Percentiles rank a stretch among this genome's conserved stretches.
Conservation (phyloP, 2,888 invertebrate species). For the Diaperis boleti region DNA sequence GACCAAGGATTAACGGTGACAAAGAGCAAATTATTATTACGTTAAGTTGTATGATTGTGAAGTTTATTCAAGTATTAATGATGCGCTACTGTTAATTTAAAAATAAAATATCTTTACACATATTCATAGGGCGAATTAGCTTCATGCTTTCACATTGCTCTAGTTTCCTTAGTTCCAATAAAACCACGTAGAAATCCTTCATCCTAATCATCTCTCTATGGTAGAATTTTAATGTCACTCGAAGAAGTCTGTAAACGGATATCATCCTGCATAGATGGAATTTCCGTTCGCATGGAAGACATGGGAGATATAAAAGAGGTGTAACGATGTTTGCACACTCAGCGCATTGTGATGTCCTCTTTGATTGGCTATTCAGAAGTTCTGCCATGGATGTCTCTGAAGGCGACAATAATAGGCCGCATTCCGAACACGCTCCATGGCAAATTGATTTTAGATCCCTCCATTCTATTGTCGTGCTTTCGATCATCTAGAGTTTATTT, state of each 20-base stretch:
- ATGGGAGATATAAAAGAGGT: slow-evolving; percentile 42
- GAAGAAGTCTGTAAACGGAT: slow-evolving; percentile 26
- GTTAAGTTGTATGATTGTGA: no score
- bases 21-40: no score
- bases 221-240: slow-evolving; percentile 3
- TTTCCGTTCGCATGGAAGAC: slow-evolving; percentile 27
- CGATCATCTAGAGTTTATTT: slow-evolving; percentile 47
- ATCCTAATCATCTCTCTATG: no score
- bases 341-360: slow-evolving; percentile 43
- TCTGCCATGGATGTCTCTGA: slow-evolving; percentile 41
- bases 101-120: no score
- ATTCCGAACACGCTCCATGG: slow-evolving; percentile 48
- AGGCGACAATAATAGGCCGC: slow-evolving; percentile 46
- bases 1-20: background rate
- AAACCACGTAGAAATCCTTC: no score
- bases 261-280: slow-evolving; percentile 24
- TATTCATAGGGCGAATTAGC: no score
- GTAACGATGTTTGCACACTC: slow-evolving; percentile 47
- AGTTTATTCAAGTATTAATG: no score
- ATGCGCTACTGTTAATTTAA: no score
- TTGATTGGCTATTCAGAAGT: slow-evolving; percentile 46
- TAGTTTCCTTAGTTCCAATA: no score
- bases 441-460: slow-evolving; percentile 50
- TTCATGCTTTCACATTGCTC: no score
- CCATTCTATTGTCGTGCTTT: slow-evolving; percentile 43